These are phyloP conservation scores for Nebria ingens DNA, from an alignment of 1,140 invertebrate genomes.

Conservation along the genomic window DNA sequence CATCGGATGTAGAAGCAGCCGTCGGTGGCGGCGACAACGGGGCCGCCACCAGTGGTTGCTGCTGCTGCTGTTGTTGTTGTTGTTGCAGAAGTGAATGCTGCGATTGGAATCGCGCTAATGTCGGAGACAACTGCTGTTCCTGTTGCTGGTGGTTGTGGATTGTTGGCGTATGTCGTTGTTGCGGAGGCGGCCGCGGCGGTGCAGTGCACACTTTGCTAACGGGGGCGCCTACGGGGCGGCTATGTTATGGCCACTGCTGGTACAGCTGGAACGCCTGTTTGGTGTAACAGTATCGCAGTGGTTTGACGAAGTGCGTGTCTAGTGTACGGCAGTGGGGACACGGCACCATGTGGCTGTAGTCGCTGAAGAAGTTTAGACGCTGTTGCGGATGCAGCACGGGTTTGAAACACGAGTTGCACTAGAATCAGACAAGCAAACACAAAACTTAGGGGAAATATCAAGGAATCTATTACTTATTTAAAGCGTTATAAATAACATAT, in stretches of 20 bases:
- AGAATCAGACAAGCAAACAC: constrained; percentile 32
- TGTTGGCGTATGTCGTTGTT: not conserved
- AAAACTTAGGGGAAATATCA: not conserved
- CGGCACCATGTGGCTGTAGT: constrained; percentile 84
- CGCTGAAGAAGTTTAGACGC: constrained; percentile 84
- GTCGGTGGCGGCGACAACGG: constrained; percentile 20
- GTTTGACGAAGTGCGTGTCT: constrained; percentile 92
- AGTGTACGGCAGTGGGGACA: constrained; percentile 84
- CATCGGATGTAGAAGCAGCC: constrained; percentile 14
- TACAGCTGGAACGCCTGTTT: constrained; percentile 56
- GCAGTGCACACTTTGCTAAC: constrained; percentile 26
- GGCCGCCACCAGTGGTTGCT: not conserved
- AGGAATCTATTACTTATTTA: too few relatives aligned
- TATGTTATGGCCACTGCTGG: constrained; percentile 76
- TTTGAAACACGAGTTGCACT: constrained; percentile 86
- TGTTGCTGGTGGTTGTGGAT: not conserved
- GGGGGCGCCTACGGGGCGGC: constrained; percentile 26
- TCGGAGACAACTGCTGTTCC: not conserved
- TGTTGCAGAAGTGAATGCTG: not conserved
- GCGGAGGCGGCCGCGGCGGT: constrained; percentile 43
- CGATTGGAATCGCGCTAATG: not conserved
- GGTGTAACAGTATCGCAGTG: constrained; percentile 66
- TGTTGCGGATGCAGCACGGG: constrained; percentile 76
- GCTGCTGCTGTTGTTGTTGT: not conserved
- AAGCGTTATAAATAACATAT: not conserved